phyloP scores from a whole-genome alignment of 1,140 invertebrate genomes.

The Trichonephila clavata region DNA sequence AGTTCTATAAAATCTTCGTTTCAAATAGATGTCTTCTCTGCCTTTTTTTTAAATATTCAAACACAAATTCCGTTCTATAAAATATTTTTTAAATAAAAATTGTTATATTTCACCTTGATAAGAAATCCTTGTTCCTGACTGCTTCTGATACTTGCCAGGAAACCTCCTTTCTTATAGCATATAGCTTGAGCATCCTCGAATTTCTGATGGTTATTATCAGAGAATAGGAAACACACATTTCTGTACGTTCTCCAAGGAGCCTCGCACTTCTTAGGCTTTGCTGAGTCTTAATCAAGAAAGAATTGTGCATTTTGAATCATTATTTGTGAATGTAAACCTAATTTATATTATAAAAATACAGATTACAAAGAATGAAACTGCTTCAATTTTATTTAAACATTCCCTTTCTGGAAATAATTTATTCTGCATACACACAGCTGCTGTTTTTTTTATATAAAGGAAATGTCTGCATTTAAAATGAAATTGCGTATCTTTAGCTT shows the following conservation, averaged over 20 bases:
- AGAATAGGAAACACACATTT: conserved; percentile 66
- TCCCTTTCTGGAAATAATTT: no score
- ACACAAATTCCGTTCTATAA: no score
- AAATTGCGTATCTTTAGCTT: no score
- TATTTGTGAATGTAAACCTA: background rate
- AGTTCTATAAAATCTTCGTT: no score
- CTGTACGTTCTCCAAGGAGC: conserved; percentile 63
- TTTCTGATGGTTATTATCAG: conserved; percentile 69
- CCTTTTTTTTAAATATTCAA: no score
- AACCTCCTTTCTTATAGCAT: conserved; percentile 70
- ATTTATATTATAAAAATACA: no score
- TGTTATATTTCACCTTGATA: conserved; percentile 41
- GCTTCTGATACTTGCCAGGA: conserved; percentile 70
- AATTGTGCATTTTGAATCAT: background rate
- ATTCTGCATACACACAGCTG: no score
- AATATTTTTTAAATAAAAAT: background rate
- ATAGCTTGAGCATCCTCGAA: conserved; percentile 64
- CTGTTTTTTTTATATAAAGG: no score
- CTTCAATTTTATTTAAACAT: no score
- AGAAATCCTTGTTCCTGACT: conserved; percentile 71
- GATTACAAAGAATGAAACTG: no score
- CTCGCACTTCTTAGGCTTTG: conserved; percentile 56
- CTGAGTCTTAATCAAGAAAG: background rate
- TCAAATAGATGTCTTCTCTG: no score
- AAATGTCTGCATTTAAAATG: no score